Evolutionary conservation across 2,113 vertebrate genomes (phyloP), one percentile per base, ranked within the genome.

Genomic region (Drymodes brunneopygia): DNA sequence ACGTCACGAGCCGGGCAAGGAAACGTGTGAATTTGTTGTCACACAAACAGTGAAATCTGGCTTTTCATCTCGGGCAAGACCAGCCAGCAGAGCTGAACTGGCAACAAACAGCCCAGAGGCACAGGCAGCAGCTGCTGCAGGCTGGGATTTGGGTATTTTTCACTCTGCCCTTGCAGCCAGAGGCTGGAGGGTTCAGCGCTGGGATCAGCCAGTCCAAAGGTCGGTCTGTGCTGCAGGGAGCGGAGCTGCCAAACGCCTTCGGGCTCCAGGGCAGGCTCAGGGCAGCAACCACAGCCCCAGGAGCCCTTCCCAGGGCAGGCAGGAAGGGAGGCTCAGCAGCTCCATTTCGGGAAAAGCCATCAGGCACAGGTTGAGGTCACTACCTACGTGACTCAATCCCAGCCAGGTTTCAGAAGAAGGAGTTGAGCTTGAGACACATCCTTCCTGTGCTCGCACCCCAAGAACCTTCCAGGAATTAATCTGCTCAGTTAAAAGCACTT

Each of bases 381-480:
- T 56, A 56, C 42, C 54, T 56, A 56, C 42, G 88, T 83, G 80
- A 83, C 88, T 83, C 80, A 33, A 1, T 27, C 71, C 72, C 57
- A 83, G 87, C 18, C 80, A 62, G 35, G 15, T 44, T 50, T 42
- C 71, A 42, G 47, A 18, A 42, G 47, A 18, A 53, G 70, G 11
- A 77, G 42, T 2, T 62, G 31, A 56, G 71, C 15, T 62, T 62
- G 48, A 54, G 42, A 77, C 64, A 90, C 10, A 48, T 90, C 71
- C 80, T 90, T 90, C 88, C 88, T 70, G 64, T 61, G 3, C 67
- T 64, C 5, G 27, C 48, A 70, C 19, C 57, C 56, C 56, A 42
- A 83, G 71, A 83, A 48, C 56, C 71, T 83, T 77, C 71, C 88
- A 83, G 88, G 71, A 90, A 77, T 70, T 62, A 70, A 77, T 44